Base-by-base conservation (phyloP, 23 tunicate genomes). In the Diplosoma virens region DNA sequence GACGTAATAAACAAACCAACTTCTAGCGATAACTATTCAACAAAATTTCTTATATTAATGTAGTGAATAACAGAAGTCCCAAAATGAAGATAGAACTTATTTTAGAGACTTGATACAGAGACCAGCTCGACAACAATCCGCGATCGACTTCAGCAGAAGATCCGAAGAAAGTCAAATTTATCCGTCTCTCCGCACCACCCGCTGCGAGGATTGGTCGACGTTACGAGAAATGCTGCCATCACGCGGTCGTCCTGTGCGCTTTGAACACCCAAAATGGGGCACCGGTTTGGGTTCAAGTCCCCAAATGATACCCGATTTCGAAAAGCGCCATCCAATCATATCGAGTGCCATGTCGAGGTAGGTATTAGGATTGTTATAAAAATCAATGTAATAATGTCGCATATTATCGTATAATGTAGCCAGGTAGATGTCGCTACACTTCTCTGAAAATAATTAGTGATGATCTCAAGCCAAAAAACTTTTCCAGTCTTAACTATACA, bases 121-220 rank as follows among this genome's bases (percentile, higher is more conserved):
- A 25, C 97, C 97, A 14, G 82, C 64, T n/a, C 84, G 65, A 5
- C 77, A 84, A 53, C 87, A 79, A 23, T 84, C 90, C 3, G 41
- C 84, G 1, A 59, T 86, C 1, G 97, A 90, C 11, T 84, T 84
- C 24, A 84, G 52, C 58, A 48, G 97, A 33, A 45, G 86, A 41
- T 53, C 29, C 3, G 97, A 90, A 53, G 97, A 90, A 66, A 32
- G 33, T 23, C 75, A 78, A 27, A 73, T 54, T 41, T 84, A 84
- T 54, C 97, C 97, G 2, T 90, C 97, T 0, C 72, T 85, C 0
- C 77, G 97, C 31, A 84, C 64, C 28, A 90, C 97, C 23, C 47
- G 97, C 31, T 90, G 97, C 66, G 97, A 90, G 35, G 97, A 84
- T 32, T 90, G 97, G 97, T 90, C 97, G 3, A 90, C 97, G 1